These are phyloP conservation scores for Belonocnema kinseyi DNA, from an alignment of 1,140 invertebrate species.

Conservation along the genomic window DNA sequence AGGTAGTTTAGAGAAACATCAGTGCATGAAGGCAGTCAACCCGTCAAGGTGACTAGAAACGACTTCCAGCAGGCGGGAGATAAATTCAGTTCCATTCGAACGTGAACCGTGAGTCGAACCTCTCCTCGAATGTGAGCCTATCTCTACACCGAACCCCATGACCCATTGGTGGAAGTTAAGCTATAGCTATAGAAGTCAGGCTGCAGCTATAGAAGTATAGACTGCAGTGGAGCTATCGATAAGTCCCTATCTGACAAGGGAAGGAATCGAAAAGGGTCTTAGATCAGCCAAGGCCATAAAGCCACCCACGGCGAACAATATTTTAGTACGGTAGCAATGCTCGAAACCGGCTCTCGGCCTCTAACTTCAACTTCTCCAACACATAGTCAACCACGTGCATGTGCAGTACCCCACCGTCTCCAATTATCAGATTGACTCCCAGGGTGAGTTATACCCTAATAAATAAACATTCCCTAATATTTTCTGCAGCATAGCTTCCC, in stretches of 20 bases:
- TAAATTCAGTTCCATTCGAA: constrained; percentile 6
- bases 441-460: constrained; percentile 48
- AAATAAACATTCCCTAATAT: constrained; percentile 59
- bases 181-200: constrained; percentile 29
- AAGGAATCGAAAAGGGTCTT: constrained; percentile 62
- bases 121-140: constrained; percentile 38
- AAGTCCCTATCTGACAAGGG: constrained; percentile 67
- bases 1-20: constrained; percentile 11
- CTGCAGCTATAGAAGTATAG: constrained; percentile 41
- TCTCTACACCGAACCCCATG: constrained; percentile 38
- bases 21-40: background rate
- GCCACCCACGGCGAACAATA: constrained; percentile 71
- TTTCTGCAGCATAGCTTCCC: constrained; percentile 21
- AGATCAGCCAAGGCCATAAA: constrained; percentile 65
- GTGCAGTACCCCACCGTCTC: constrained; percentile 43
- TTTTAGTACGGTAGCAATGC: constrained; percentile 70
- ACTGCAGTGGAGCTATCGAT: constrained; percentile 62
- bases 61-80: constrained; percentile 7
- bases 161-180: constrained; percentile 41
- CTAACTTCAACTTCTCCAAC: constrained; percentile 38
- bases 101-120: background rate
- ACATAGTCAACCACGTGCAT: constrained; percentile 32
- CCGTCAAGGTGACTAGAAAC: constrained; percentile 23
- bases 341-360: constrained; percentile 59
- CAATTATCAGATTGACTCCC: constrained; percentile 63